Base-by-base conservation (phyloP, 2,113 vertebrate species). In the Zootoca vivipara region DNA sequence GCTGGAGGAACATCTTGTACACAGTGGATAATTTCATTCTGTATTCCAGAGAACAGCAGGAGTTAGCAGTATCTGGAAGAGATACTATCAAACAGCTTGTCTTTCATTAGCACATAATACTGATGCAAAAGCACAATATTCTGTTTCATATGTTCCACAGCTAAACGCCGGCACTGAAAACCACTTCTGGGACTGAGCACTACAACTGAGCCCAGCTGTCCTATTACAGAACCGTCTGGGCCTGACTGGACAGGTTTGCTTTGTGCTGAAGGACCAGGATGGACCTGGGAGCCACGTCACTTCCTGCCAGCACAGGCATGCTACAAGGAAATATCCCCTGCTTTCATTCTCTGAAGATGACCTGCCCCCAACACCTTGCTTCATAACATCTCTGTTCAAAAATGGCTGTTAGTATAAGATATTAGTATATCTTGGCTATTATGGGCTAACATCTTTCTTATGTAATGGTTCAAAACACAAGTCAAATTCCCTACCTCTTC, bases 391-490 rank as follows among this genome's bases (percentile, higher is more conserved):
- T 88, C 69, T 73, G 1, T 46, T 46, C 67, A 38, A 30, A 0
- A 15, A 65, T n/a, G 0, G 6, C 88, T 91, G 70, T 33, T 18
- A n/a, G n/a, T n/a, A n/a, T n/a, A n/a, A n/a, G n/a, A n/a, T n/a
- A n/a, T n/a, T n/a, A n/a, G n/a, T n/a, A 73, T 18, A 18, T 3
- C 15, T 73, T 73, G 0, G 6, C 87, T 92, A 73, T 73, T 70
- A 88, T 94, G 94, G 52, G 20, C 35, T 20, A 83, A 64, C n/a
- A 30, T 70, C 69, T 78, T 93, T 92, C 69, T 58, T 89, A 91
- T 92, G 92, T 91, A 89, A 52, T 94, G 95, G 96, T 94, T 90
- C 92, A 95, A 95, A 95, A 89, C 70, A 92, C 83, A 84, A 86
- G 92, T 86, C 62, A 70, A 40, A 90, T 91, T 89, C 77, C 40